These are phyloP conservation scores for Nyleta sp. DNA, from an alignment of 2,888 invertebrate genomes.

Conservation along the genomic window DNA sequence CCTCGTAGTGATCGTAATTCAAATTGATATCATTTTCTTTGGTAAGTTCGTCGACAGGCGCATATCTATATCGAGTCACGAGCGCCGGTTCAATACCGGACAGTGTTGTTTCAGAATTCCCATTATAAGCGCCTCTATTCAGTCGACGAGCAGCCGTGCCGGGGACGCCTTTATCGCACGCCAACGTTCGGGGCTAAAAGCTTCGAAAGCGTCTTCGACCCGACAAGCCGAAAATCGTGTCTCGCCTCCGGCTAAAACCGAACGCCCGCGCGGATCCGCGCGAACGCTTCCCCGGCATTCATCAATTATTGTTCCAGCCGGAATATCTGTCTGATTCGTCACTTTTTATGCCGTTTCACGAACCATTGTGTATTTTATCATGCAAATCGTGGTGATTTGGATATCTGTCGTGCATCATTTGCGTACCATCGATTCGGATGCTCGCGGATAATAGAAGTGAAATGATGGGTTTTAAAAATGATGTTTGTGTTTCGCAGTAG, in stretches of 20 bases:
- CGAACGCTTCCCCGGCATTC: constrained; percentile 24
- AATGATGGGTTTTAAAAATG: constrained; percentile 29
- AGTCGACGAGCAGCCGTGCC: constrained; percentile 42
- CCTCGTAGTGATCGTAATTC: constrained; percentile 70
- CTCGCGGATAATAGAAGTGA: constrained; percentile 10
- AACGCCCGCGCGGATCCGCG: constrained; percentile 4
- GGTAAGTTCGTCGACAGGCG: constrained; percentile 59
- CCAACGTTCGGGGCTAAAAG: constrained; percentile 60
- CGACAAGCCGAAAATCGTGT: constrained; percentile 65
- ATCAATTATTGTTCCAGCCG: constrained; percentile 49
- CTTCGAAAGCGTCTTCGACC: constrained; percentile 62
- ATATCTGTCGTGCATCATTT: constrained; percentile 50
- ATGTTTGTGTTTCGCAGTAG: constrained; percentile 36
- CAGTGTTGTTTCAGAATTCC: constrained; percentile 76
- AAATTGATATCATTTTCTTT: constrained; percentile 73
- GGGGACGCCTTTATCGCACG: constrained; percentile 48
- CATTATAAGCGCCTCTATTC: constrained; percentile 70
- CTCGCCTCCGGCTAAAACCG: constrained; percentile 50
- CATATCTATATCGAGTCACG: constrained; percentile 63
- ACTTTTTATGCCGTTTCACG: constrained; percentile 49
- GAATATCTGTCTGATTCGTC: constrained; percentile 39
- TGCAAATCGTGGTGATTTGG: constrained; percentile 51
- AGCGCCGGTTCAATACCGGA: constrained; percentile 71
- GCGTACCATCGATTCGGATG: constrained; percentile 32
- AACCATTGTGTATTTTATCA: constrained; percentile 52